Evolutionary conservation across 2,888 invertebrate species (phyloP).

Genomic region (Nomada flava): DNA sequence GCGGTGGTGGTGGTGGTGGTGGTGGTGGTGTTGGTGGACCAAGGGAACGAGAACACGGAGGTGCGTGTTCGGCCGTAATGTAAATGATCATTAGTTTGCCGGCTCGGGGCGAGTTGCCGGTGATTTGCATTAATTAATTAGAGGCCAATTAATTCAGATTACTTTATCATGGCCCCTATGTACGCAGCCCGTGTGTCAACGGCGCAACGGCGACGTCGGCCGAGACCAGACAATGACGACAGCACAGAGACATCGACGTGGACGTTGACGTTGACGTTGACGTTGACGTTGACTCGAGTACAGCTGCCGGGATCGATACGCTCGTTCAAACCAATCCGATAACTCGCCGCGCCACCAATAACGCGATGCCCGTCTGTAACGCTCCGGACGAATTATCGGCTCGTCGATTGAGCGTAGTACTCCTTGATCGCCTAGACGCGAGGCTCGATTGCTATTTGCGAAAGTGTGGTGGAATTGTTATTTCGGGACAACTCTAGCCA

Average conservation of each 20-base stretch:
- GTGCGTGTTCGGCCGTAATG: constrained; percentile 57
- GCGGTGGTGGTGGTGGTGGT: constrained; percentile 19
- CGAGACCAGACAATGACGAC: constrained; percentile 45
- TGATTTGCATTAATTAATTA: constrained; percentile 75
- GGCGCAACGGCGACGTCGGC: constrained; percentile 27
- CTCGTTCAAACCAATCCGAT: constrained; percentile 68
- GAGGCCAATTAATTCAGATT: constrained; percentile 73
- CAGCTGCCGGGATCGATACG: constrained; percentile 63
- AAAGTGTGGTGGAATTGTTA: not conserved
- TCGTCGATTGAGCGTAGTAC: constrained; percentile 11
- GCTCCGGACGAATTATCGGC: constrained; percentile 33
- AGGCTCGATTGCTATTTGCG: not conserved
- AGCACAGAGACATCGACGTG: constrained; percentile 59
- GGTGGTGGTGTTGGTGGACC: constrained; percentile 31
- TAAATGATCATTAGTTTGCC: constrained; percentile 68
- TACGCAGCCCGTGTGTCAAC: constrained; percentile 55
- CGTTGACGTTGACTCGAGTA: constrained; percentile 60
- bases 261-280: constrained; percentile 67
- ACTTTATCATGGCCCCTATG: constrained; percentile 67
- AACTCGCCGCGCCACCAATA: constrained; percentile 56
- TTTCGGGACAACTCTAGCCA: not conserved
- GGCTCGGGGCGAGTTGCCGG: constrained; percentile 51
- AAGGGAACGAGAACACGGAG: constrained; percentile 46
- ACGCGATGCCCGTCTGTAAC: constrained; percentile 41
- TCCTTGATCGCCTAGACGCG: no score